Conservation (phyloP, 64 coral and sea anemone species). For the Montipora capricornis region DNA sequence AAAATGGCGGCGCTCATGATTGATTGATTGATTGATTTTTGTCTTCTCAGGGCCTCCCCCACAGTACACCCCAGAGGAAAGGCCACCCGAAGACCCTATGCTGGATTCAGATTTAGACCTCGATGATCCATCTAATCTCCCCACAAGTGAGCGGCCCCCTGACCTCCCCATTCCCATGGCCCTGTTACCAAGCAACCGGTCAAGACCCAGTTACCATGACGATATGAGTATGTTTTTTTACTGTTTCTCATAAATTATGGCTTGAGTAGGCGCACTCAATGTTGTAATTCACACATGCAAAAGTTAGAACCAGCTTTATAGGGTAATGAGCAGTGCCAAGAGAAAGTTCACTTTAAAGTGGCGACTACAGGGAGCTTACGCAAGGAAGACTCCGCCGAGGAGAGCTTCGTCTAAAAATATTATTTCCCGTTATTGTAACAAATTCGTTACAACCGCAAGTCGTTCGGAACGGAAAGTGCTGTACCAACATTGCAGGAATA, state of each 20-base stretch:
- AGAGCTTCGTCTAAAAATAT: no score
- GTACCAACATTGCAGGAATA: no score
- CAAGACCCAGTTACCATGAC: constrained; percentile 26
- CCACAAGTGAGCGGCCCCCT: constrained; percentile 43
- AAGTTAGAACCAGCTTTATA: neutral
- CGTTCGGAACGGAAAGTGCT: no score
- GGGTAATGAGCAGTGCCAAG: neutral
- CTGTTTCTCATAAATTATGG: neutral
- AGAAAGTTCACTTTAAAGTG: no score
- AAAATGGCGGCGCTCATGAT: neutral
- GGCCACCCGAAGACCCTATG: constrained; percentile 54
- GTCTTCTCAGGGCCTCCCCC: constrained; percentile 76
- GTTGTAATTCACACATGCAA: neutral
- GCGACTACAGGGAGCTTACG: no score
- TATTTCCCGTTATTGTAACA: no score
- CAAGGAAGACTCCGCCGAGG: no score
- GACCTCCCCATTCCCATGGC: constrained; percentile 89
- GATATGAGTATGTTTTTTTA: constrained; percentile 62
- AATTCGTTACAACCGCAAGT: no score
- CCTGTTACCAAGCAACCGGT: constrained; percentile 50
- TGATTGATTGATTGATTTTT: neutral
- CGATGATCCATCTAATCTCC: constrained; percentile 62
- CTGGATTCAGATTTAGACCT: constrained; percentile 51
- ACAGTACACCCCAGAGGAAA: constrained; percentile 85
- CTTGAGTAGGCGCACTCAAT: neutral